Base-by-base conservation (phyloP, 1,140 invertebrate genomes). In the Leptopilina clavipes region DNA sequence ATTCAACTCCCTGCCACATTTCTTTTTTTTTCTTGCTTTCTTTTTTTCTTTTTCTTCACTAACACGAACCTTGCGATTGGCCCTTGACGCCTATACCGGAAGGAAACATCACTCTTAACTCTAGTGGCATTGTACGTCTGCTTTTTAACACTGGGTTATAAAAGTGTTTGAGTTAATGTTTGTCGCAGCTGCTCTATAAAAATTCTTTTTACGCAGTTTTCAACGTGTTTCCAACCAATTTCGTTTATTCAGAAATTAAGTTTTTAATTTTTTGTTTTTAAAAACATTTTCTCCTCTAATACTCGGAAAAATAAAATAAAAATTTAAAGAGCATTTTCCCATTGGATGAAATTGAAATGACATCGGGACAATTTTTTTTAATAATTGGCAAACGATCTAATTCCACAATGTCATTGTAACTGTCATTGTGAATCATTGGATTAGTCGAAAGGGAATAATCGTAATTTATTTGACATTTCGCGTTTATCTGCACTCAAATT, bases 401-500 rank as follows among this genome's bases (percentile, higher is more conserved):
- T 31, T 65, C 11, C 22, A 31, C 59, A 65, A 65, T 31, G 25
- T 12, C 11, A 59, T 59, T 59, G 19, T 37, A 31, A 22, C 22
- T 8, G 59, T 65, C 22, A 65, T 22, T n/a, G 22, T n/a, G 59
- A n/a, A 65, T 65, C 59, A 75, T 19, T 25, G 73, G 82, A 81
- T 85, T 85, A 81, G 71, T 78, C 59, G 76, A 70, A 43, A 81
- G 45, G 82, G 81, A 75, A 76, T 77, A 81, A 81, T 82, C 77
- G 81, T 77, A 79, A 81, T 85, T 83, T 81, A 84, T 84, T 81
- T 82, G 79, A 73, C 82, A 73, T 72, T 74, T 48, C 43, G 73
- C 59, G 12, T 70, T 65, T 72, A 74, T 25, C 77, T 31, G 78
- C 73, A 79, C 74, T 81, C 82, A 85, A 85, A 85, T 82, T 84